Base-by-base conservation (phyloP, 2,888 invertebrate species). In the Schrankia costaestrigalis region DNA sequence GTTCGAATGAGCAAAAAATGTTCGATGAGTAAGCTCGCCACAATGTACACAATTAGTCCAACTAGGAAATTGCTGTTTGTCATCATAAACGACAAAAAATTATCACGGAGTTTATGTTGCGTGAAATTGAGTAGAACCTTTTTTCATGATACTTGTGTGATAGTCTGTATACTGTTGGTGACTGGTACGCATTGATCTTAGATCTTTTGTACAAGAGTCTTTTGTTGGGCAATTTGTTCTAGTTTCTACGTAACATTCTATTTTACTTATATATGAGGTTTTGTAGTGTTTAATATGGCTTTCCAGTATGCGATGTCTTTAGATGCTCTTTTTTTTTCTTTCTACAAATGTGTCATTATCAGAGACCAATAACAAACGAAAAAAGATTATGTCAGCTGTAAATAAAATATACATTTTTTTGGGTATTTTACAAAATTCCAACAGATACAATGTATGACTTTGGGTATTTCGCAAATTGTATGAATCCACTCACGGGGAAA, bases 71-170 rank as follows among this genome's bases (percentile, higher is more conserved):
- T 66, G 52, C 42, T 22, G 71, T 77, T 75, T 74, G 79, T 74
- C 78, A 79, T 82, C 78, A 80, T 78, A 79, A 77, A 62, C 71
- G 55, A 57, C 71, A 84, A 83, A 85, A 85, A 81, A 38, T 52
- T 67, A 68, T 77, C 79, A 74, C 78, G 71, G 63, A 78, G 78
- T 80, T 80, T 78, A 70, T 70, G 76, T 74, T 78, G 81, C 86
- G 86, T 86, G 85, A 87, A 87, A 87, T 87, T 85, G 72, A 63
- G 66, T 64, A 65, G 58, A 62, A 41, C 57, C 58, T 71, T 73
- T 74, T 70, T 67, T 64, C 41, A 54, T 32, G 54, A 63, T 58
- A 39, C 57, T 55, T 63, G 56, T 41, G 56, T 58, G 55, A 54
- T 59, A 46, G 41, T 39, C 43, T 43, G 46, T 46, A n/a, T n/a